Percentiles rank a stretch among this genome's conserved stretches.
phyloP scores from a whole-genome alignment of 2,797 vertebrate species.

The Pygocentrus nattereri region DNA sequence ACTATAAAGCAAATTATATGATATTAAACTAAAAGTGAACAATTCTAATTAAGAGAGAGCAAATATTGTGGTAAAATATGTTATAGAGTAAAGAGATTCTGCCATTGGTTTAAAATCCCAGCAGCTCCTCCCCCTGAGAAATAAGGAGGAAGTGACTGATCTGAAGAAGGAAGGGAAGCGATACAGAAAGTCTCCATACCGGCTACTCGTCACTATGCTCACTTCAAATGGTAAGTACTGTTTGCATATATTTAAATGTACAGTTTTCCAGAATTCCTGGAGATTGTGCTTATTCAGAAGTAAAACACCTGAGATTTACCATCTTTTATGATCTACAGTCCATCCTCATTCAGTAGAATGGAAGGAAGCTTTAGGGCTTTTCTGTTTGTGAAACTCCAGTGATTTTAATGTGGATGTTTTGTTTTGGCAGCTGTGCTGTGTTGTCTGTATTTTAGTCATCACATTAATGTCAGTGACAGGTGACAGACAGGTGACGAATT shows the following conservation, averaged over 20 bases:
- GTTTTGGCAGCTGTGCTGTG: background rate
- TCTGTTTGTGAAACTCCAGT: background rate
- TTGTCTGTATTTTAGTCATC: background rate
- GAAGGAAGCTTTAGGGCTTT: background rate
- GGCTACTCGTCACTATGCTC: conserved; percentile 41
- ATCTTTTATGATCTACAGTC: background rate
- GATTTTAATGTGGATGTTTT: background rate
- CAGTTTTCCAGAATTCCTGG: background rate
- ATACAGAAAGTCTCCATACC: background rate
- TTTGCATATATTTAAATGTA: background rate
- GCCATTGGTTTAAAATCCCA: background rate
- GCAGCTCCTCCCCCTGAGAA: background rate
- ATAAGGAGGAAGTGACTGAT: conserved; percentile 16
- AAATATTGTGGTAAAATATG: background rate
- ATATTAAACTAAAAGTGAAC: too few species aligned
- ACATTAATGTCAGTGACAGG: background rate
- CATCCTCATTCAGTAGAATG: background rate
- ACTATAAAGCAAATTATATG: too few species aligned
- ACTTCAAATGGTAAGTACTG: conserved; percentile 40
- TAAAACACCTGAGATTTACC: background rate
- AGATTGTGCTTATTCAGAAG: too few species aligned
- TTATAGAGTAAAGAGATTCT: background rate
- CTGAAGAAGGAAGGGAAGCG: background rate
- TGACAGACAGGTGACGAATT: too few species aligned
- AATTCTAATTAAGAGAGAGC: background rate